Percentiles rank a stretch among this genome's conserved stretches.
Conservation (phyloP, 2,888 invertebrate species). For the Sinopyrophorus schimmeli region DNA sequence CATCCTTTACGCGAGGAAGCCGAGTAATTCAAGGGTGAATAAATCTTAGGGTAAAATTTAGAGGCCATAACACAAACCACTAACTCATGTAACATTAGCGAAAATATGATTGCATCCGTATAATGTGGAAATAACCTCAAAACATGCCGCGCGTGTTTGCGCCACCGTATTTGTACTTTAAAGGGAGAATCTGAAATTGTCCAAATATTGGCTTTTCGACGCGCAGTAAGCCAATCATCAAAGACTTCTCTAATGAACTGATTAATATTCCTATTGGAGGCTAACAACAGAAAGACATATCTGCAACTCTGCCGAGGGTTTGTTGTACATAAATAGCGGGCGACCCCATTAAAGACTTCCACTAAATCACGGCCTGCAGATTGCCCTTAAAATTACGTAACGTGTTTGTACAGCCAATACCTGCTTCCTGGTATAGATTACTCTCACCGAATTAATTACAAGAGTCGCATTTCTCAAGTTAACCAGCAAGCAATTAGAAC, state of each 20-base stretch:
- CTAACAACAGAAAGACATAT: conserved; percentile 3
- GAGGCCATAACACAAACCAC: too few species aligned
- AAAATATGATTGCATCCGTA: too few species aligned
- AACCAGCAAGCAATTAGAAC: conserved; percentile 26
- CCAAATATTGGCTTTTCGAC: conserved; percentile 12
- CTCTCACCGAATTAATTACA: conserved; percentile 23
- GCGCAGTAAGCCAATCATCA: conserved; percentile 3
- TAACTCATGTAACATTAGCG: too few species aligned
- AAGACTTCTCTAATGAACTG: conserved; percentile 17
- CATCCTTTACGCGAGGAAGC: too few species aligned
- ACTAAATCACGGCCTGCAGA: conserved; percentile 11
- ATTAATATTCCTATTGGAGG: conserved; percentile 6
- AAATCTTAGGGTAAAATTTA: too few species aligned
- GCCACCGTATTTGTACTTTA: conserved; percentile 5
- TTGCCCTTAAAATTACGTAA: conserved; percentile 8
- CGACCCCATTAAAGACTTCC: conserved; percentile 5
- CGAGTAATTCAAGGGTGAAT: too few species aligned
- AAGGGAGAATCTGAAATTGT: conserved; percentile 8
- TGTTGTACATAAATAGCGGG: conserved; percentile 2
- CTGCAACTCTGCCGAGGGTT: not conserved
- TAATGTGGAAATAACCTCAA: conserved; percentile 14
- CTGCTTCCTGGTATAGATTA: conserved; percentile 22
- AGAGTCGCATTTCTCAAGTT: conserved; percentile 24
- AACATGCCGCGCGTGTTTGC: conserved; percentile 9
- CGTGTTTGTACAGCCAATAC: conserved; percentile 18